Evolutionary conservation across 2,888 invertebrate species (phyloP), one percentile per base, ranked within the genome.

Genomic region (Nymphalis polychloros): DNA sequence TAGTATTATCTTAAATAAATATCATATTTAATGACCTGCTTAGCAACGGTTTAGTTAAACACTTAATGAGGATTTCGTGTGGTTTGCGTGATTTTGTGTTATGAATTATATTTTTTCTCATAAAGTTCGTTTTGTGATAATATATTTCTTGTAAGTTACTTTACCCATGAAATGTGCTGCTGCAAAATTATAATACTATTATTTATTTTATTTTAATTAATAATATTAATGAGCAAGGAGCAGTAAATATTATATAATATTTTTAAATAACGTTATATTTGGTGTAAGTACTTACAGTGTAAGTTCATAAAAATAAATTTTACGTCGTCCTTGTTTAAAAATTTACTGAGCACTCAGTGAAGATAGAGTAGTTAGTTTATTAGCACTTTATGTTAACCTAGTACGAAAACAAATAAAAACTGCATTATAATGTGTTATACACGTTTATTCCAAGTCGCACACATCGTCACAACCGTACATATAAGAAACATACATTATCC

Each of bases 371-470:
- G 65, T 65, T 41, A 59, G 62, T 48, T 13, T 48, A 64, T 69
- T 64, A 70, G 59, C 65, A 68, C 67, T 64, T 70, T 65, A 52
- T 49, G 63, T 27, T 62, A 53, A 67, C 57, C 53, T 41, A 47
- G 50, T 65, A 65, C 68, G 66, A 75, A 73, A 75, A 79, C 76
- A 81, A 87, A 88, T 84, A 84, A 84, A 83, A 87, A 87, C 74
- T 72, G 79, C 81, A 87, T 69, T 67, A 78, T 82, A 84, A 83
- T 89, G 82, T 81, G 84, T 84, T 85, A 89, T 87, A 87, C 89
- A 89, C 86, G 85, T 91, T 91, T 92, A 91, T 90, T 84, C 81
- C 84, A 82, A 80, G 84, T 78, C 63, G 59, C 83, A 75, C 68
- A 69, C 71, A 71, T 67, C 55, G 59, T 72, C 69, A 82, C 87